A percentile compares a stretch with the other conserved stretches of the same genome.
phyloP scores from a whole-genome alignment of 1,140 invertebrate genomes.

The Mycetomoellerius zeteki region DNA sequence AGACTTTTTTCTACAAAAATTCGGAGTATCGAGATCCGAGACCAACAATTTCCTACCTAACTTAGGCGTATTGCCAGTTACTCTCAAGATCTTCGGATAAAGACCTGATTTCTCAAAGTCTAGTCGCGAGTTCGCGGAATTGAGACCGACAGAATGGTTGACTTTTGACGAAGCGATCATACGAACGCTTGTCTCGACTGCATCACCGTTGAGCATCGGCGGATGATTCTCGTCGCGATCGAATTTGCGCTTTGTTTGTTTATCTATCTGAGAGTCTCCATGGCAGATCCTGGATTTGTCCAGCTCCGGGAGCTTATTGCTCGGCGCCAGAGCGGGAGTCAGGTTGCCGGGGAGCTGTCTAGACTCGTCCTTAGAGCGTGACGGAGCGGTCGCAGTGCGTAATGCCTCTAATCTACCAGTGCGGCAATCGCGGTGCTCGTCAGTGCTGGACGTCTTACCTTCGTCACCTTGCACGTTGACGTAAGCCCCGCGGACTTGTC shows the following conservation, averaged over 20 bases:
- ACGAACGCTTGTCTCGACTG: not conserved
- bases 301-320: slow-evolving; percentile 54
- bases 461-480: slow-evolving; percentile 91
- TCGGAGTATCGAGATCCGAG: slow-evolving; percentile 80
- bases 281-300: slow-evolving; percentile 6
- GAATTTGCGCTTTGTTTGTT: not conserved
- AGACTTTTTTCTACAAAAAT: slow-evolving; percentile 56
- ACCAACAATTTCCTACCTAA: slow-evolving; percentile 80
- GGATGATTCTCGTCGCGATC: slow-evolving; percentile 62
- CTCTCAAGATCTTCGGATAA: slow-evolving; percentile 72
- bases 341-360: slow-evolving; percentile 1
- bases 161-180: slow-evolving; percentile 5
- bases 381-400: slow-evolving; percentile 57
- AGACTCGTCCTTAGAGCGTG: slow-evolving; percentile 55
- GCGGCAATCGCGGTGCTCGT: slow-evolving; percentile 77
- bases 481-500: slow-evolving; percentile 89
- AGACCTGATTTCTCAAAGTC: slow-evolving; percentile 70
- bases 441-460: slow-evolving; percentile 87
- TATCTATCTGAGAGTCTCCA: slow-evolving; percentile 11
- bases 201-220: not conserved
- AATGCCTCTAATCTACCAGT: slow-evolving; percentile 80
- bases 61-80: slow-evolving; percentile 82
- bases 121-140: slow-evolving; percentile 25
- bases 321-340: slow-evolving; percentile 31
- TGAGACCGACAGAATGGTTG: not conserved